Base-by-base conservation (phyloP, 2,113 vertebrate genomes). In the Coturnix japonica region DNA sequence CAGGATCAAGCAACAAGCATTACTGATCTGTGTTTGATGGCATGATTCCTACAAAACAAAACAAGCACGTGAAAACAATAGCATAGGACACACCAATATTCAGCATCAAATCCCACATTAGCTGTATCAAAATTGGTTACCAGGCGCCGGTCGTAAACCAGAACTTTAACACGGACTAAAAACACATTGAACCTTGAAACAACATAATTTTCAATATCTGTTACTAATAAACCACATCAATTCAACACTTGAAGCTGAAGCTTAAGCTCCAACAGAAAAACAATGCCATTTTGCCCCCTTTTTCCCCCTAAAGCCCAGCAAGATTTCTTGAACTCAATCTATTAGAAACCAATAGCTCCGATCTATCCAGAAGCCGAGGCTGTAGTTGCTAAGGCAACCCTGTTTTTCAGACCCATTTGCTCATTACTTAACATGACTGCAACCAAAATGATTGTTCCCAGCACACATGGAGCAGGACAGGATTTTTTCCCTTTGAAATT, bases 21-120 rank as follows among this genome's bases (percentile, higher is more conserved):
- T 10, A 44, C 81, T 63, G 77, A 89, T 46, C 94, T 23, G 6
- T 53, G 84, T 39, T 35, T 53, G 44, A 1, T 8, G 9, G 46
- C 3, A 9, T 13, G 91, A 33, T 61, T 91, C 95, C 87, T 57
- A 65, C 22, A 54, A 91, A 25, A 21, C 59, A 53, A 43, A 47
- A 61, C 44, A 23, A 89, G 76, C 85, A 77, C 47, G 87, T 77
- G 90, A 90, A 69, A 69, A 85, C 69, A 87, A 56, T 80, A 30
- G 67, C 43, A 63, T 47, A 28, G 57, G 73, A 87, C 39, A 43
- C 0, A 0, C 23, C 26, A 43, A 67, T 74, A n/a, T 60, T 53
- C 3, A 8, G 22, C 60, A 31, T 12, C 5, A 65, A 69, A 41
- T 17, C 53, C 70, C 44, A 49, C 20, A 37, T 79, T 75, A 72